These are phyloP conservation scores for Pseudotriccus pelzelni DNA, from an alignment of 2,797 vertebrate genomes.

Conservation along the genomic window DNA sequence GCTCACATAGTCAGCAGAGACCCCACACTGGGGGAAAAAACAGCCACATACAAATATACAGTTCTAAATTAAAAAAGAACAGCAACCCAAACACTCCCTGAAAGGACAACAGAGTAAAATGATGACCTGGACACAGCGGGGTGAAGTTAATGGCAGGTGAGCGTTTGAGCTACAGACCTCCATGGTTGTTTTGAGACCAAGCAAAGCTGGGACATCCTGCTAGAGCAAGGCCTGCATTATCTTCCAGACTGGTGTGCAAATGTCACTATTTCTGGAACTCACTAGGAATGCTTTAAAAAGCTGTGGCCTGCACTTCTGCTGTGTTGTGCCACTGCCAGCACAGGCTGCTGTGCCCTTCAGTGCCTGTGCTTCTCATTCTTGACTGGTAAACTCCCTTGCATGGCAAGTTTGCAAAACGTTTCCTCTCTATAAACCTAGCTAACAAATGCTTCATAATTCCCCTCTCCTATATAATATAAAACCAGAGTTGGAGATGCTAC, in stretches of 20 bases:
- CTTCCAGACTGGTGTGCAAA: neutral
- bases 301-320: neutral
- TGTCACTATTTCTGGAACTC: neutral
- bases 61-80: neutral
- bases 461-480: neutral
- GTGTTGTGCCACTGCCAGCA: neutral
- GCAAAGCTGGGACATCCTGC: neutral
- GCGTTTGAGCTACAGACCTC: neutral
- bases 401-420: neutral
- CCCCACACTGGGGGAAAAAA: accelerated
- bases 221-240: neutral
- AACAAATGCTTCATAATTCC: neutral
- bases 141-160: neutral
- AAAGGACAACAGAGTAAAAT: neutral
- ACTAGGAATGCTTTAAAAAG: neutral
- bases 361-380: neutral
- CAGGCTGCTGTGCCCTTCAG: accelerated
- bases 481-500: neutral
- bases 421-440: neutral
- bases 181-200: neutral
- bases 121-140: neutral
- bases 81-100: neutral
- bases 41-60: neutral
- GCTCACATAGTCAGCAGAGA: neutral
- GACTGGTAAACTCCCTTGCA: neutral